These are phyloP conservation scores for Catharus bicknelli DNA, from an alignment of 2,113 vertebrate genomes.

Conservation along the genomic window DNA sequence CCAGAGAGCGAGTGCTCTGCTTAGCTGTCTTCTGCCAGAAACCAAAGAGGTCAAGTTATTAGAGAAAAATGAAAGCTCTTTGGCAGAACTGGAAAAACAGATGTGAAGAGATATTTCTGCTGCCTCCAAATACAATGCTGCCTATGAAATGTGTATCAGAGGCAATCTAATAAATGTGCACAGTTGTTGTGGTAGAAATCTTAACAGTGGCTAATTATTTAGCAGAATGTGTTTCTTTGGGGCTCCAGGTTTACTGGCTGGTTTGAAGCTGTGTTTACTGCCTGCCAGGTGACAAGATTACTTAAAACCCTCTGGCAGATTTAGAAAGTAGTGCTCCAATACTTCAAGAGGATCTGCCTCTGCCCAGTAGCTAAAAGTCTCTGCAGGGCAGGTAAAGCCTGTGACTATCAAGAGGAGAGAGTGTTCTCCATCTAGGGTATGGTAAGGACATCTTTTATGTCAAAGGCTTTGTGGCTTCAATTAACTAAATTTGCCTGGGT, in stretches of 20 bases:
- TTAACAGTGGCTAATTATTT: neutral
- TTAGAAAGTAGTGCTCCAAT: neutral
- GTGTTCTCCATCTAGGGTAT: neutral
- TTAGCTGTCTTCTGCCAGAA: slow-evolving; percentile 59
- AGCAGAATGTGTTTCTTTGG: neutral
- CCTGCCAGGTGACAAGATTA: neutral
- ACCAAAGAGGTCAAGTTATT: slow-evolving; percentile 68
- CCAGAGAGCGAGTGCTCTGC: slow-evolving; percentile 48
- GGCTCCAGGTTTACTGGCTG: neutral
- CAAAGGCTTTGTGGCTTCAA: neutral
- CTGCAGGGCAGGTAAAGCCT: neutral
- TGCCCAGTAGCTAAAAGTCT: neutral
- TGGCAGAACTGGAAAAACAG: slow-evolving; percentile 68
- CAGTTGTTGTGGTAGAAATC: neutral
- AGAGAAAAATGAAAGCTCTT: slow-evolving; percentile 64
- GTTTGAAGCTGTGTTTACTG: neutral
- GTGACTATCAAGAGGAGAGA: neutral
- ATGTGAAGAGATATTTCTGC: slow-evolving; percentile 52
- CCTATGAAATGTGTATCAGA: neutral
- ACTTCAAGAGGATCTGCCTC: neutral
- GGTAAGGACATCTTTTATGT: neutral
- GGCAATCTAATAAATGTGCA: neutral
- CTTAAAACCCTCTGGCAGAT: neutral
- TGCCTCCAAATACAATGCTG: neutral
- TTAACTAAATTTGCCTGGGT: neutral